phyloP scores from a whole-genome alignment of 2,113 vertebrate species.

The Apodemus sylvaticus region DNA sequence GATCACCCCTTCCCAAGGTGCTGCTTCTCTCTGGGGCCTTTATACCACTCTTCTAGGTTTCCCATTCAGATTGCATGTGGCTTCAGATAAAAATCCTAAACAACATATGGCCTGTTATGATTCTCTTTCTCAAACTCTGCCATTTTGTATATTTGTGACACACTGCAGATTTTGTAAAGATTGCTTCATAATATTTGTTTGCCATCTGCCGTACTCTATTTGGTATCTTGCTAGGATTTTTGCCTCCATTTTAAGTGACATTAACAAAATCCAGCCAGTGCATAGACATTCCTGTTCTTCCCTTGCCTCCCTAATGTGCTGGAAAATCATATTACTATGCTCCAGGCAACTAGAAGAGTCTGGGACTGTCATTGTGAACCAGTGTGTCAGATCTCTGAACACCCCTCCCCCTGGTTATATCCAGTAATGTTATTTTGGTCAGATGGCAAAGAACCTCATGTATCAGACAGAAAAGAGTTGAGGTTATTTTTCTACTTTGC shows the following conservation, averaged over 20 bases:
- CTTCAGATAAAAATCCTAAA: slow-evolving; percentile 72
- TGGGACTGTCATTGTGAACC: slow-evolving; percentile 73
- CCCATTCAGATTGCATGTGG: slow-evolving; percentile 45
- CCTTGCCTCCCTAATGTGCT: slow-evolving; percentile 84
- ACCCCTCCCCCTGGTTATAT: slow-evolving; percentile 48
- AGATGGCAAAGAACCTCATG: slow-evolving; percentile 68
- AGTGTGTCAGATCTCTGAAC: slow-evolving; percentile 10
- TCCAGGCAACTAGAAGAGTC: slow-evolving; percentile 81
- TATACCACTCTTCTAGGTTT: slow-evolving; percentile 69
- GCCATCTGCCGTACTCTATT: slow-evolving; percentile 86
- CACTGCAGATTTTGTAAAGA: slow-evolving; percentile 84
- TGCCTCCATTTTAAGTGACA: slow-evolving; percentile 85
- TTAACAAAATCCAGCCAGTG: slow-evolving; percentile 84
- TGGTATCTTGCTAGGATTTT: slow-evolving; percentile 83
- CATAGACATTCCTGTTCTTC: slow-evolving; percentile 81
- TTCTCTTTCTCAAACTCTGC: slow-evolving; percentile 83
- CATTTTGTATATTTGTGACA: slow-evolving; percentile 82
- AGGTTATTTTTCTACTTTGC: background rate
- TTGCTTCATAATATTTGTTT: slow-evolving; percentile 86
- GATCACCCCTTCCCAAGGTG: slow-evolving; percentile 74
- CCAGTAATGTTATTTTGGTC: slow-evolving; percentile 44
- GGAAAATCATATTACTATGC: slow-evolving; percentile 83
- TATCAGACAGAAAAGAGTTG: slow-evolving; percentile 8
- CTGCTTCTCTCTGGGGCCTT: slow-evolving; percentile 70
- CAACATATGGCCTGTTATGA: slow-evolving; percentile 85